Base-by-base conservation (phyloP, 2,113 vertebrate species). In the Sterrhoptilus dennistouni region DNA sequence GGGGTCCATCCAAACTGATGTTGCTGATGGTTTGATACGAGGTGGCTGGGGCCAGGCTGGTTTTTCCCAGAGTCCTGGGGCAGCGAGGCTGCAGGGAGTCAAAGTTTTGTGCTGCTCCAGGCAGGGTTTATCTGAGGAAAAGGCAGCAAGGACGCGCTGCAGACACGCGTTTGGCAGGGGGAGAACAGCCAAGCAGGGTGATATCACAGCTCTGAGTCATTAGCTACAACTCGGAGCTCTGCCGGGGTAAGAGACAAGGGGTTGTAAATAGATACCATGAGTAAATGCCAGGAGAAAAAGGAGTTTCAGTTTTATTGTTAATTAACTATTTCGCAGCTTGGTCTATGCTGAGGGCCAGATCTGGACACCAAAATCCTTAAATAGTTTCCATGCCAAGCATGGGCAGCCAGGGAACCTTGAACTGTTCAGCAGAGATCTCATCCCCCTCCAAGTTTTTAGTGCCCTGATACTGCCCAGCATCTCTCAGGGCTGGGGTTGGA, bases 171-270 rank as follows among this genome's bases (percentile, higher is more conserved):
- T 53, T 5, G 29, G 87, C 2, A 0, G 38, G 50, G 69, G 61
- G 72, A 75, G 74, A 64, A 18, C 17, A 88, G 65, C 64, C 81
- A 56, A 78, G 90, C 72, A 65, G 33, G 27, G 12, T 79, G 90
- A 89, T 71, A 80, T 80, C 94, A 86, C 36, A 21, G 68, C 84
- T 38, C 76, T 80, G 89, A 96, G 79, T 76, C 93, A 93, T 52
- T 40, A 66, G 82, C 79, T 68, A 29, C 11, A 4, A 72, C 65
- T 86, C 42, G 3, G 40, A 57, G 69, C 68, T 72, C 54, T 66
- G 66, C 71, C 0, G 0, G 49, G 56, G 25, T 87, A 6, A 66
- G 72, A 91, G 72, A 70, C 38, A 27, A 77, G 45, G 59, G 38
- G 11, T 42, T 77, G 64, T 57, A 77, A 87, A 70, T 8, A 75